A percentile compares a stretch with the other conserved stretches of the same genome.
Evolutionary conservation across 2,797 vertebrate species (phyloP).

Genomic region (Pseudopleuronectes americanus): DNA sequence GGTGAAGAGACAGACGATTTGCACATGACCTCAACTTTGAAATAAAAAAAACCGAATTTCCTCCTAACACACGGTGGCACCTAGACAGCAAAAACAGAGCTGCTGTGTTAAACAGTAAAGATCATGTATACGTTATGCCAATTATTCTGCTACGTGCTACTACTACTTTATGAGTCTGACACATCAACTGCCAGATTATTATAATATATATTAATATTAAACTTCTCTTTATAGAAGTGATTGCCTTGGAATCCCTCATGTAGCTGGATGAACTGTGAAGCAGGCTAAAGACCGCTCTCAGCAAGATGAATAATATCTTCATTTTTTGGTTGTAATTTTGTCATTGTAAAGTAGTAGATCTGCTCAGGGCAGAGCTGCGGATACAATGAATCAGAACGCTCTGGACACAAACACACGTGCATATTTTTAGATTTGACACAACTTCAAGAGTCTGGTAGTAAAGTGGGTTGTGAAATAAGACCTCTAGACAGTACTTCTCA

Average conservation of each 20-base stretch:
- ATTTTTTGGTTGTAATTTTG: constrained; percentile 23
- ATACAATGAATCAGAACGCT: constrained; percentile 50
- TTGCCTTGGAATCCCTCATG: too few species aligned
- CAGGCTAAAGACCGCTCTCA: constrained; percentile 6
- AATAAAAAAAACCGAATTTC: too few species aligned
- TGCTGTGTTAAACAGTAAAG: neutral
- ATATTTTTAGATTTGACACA: constrained; percentile 19
- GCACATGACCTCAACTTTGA: too few species aligned
- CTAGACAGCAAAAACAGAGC: too few species aligned
- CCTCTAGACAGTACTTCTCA: constrained; percentile 33
- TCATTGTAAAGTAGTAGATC: constrained; percentile 35
- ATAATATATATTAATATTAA: neutral
- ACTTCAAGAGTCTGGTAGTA: constrained; percentile 34
- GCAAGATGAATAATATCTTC: constrained; percentile 26
- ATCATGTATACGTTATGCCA: too few species aligned
- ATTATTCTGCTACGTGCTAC: too few species aligned
- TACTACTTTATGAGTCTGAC: too few species aligned
- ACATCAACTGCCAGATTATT: constrained; percentile 15
- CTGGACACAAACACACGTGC: constrained; percentile 24
- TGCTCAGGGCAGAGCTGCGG: constrained; percentile 26
- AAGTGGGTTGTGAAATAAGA: constrained; percentile 13
- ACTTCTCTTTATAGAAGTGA: neutral
- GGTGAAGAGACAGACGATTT: too few species aligned
- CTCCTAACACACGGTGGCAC: too few species aligned
- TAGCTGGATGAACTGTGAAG: constrained; percentile 5